Percentiles rank a stretch among this genome's conserved stretches.
phyloP scores from a whole-genome alignment of 1,140 invertebrate species.

The Drosophila ogumai region DNA sequence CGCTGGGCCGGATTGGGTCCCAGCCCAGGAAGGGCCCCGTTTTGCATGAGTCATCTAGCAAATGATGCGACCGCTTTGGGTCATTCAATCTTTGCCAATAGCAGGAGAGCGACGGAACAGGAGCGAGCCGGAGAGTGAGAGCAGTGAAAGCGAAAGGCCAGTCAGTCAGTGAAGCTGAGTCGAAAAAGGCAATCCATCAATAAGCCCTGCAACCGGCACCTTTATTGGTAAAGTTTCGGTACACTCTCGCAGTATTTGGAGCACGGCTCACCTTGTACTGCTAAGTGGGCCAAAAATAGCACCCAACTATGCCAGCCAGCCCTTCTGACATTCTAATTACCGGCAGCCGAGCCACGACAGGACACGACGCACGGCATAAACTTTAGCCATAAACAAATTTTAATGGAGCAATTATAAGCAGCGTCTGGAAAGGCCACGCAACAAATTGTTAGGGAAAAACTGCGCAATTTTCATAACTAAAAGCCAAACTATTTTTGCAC shows the following conservation, averaged over 20 bases:
- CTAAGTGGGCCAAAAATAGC: conserved; percentile 58
- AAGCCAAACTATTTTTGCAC: conserved; percentile 66
- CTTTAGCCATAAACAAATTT: conserved; percentile 79
- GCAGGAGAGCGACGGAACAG: background rate
- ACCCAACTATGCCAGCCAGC: conserved; percentile 16
- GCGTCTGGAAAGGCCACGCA: conserved; percentile 72
- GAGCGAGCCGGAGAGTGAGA: background rate
- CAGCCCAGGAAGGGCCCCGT: conserved; percentile 10
- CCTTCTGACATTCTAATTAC: conserved; percentile 77
- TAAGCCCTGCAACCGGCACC: conserved; percentile 1
- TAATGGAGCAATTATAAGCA: conserved; percentile 83
- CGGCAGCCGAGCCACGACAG: conserved; percentile 32
- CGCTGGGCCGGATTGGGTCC: conserved; percentile 7
- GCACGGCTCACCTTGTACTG: background rate
- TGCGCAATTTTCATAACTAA: conserved; percentile 68
- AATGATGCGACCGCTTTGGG: conserved; percentile 50
- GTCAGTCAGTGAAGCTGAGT: conserved; percentile 7
- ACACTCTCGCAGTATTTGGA: background rate
- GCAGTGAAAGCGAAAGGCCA: conserved; percentile 21
- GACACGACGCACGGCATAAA: conserved; percentile 66
- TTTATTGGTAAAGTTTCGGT: conserved; percentile 1
- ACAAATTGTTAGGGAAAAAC: conserved; percentile 41
- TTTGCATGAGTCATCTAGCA: conserved; percentile 79
- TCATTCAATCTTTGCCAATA: conserved; percentile 62
- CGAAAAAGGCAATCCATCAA: conserved; percentile 30